These are phyloP conservation scores for Leptinotarsa texana DNA, from an alignment of 1,140 invertebrate genomes.

Conservation along the genomic window DNA sequence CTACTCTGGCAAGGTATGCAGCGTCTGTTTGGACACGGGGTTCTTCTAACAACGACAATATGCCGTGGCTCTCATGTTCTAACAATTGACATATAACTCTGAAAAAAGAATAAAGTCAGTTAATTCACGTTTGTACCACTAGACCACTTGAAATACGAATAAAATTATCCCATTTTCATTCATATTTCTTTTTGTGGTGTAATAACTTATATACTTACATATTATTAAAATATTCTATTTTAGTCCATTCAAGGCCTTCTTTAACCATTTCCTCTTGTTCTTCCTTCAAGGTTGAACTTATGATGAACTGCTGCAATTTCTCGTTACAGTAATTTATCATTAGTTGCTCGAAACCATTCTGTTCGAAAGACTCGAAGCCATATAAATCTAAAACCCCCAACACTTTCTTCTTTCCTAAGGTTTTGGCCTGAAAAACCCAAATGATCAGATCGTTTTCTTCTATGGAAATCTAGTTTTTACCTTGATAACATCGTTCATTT, in stretches of 20 bases:
- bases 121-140: neutral
- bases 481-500: constrained; percentile 74
- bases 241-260: constrained; percentile 74
- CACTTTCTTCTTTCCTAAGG: constrained; percentile 60
- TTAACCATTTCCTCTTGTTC: constrained; percentile 85
- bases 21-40: constrained; percentile 72
- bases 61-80: constrained; percentile 60
- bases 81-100: constrained; percentile 56
- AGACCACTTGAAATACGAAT: too few species aligned
- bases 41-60: constrained; percentile 73
- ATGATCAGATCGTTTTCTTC: neutral
- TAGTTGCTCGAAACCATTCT: constrained; percentile 77
- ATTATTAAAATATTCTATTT: constrained; percentile 72
- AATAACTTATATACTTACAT: constrained; percentile 46
- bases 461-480: constrained; percentile 53
- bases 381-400: constrained; percentile 85
- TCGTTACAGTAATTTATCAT: constrained; percentile 92
- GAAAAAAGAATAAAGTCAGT: constrained; percentile 29
- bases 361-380: constrained; percentile 82
- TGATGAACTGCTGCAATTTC: constrained; percentile 81
- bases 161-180: too few species aligned
- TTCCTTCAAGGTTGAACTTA: constrained; percentile 68
- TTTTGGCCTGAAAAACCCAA: constrained; percentile 55
- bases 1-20: constrained; percentile 73
- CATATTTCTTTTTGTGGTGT: too few species aligned